Evolutionary conservation across 2,888 invertebrate species (phyloP), one percentile per base, ranked within the genome.

Genomic region (Phaedon cochleariae): DNA sequence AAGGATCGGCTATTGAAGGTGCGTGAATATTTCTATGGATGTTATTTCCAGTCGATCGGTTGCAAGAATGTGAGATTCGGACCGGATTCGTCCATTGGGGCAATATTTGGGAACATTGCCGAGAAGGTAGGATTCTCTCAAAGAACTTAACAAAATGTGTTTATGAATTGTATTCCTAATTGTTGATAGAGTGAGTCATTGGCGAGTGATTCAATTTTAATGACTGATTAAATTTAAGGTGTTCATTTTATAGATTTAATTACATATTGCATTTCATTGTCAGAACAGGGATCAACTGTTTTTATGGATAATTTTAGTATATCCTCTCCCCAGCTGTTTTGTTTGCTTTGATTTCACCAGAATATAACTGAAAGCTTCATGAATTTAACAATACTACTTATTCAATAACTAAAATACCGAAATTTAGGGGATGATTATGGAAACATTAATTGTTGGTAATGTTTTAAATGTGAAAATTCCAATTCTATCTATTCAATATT

Each of bases 1-100:
- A 85, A 84, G 72, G 86, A 86, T 65, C 84, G 85, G 64, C 80
- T 89, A 66, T 83, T 85, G 54, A 81, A 84, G 60, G 84, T 89
- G n/a, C 82, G 89, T 67, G 82, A 84, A 73, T 80, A 86, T 64
- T 89, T 90, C 78, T 86, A 87, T 75, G 84, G 83, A 71, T 84
- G 85, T 52, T 89, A 89, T 75, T 85, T 62, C 59, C 15, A 49
- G 15, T 54, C 67, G 6, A 62, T 85, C 73, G 83, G 85, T 59
- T 84, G 86, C 7, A 84, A 87, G 65, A 87, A 86, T 46, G 83
- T 86, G 69, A 85, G 84, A 72, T 84, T 84, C 72, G 84, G 84
- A 59, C 82, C 84, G 21, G 86, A 86, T 58, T 81, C 84, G 22
- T 83, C 85, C 45, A 74, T 89, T 18, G 84, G 86, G 22, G 84